Base-by-base conservation (phyloP, 2,113 vertebrate genomes). In the Nymphicus hollandicus region DNA sequence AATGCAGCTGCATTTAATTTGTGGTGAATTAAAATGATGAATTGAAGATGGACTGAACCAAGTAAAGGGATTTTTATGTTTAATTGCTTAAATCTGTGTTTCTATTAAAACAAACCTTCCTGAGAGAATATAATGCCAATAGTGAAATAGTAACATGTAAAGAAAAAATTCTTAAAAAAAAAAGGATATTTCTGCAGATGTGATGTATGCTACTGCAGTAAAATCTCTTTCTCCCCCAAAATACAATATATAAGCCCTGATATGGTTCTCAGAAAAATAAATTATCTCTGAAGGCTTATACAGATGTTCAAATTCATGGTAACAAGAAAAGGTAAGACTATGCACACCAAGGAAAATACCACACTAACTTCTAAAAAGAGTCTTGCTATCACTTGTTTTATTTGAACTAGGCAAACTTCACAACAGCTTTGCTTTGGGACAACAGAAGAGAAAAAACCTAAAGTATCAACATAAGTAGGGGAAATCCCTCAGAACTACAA, bases 21-120 rank as follows among this genome's bases (percentile, higher is more conserved):
- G 58, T 69, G 31, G 46, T 58, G 28, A 95, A 89, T 49, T 76
- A 52, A 85, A 92, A 79, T 43, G 24, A 86, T 39, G n/a, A 81
- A 78, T 23, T 55, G 50, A 95, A 83, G 44, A 85, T 1, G 4
- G 58, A 70, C 17, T 73, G 60, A 64, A 71, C 7, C 69, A 86
- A 73, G 28, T 13, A 74, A 73, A 33, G 20, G 17, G 25, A 64
- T 61, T 68, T 65, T 73, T 58, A 50, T 27, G 60, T 31, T 47
- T 53, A 69, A 82, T 20, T 72, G 74, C 31, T 81, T 64, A 74
- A 55, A 83, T 43, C 22, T 53, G 17, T 41, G 20, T 35, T 61
- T 35, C 44, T 86, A 77, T 61, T 58, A 58, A 88, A 93, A 49
- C 13, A 84, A 82, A 70, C 6, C 5, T 10, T 78, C 92, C 47